phyloP scores from a whole-genome alignment of 1,140 invertebrate species.

The Oppia nitens region DNA sequence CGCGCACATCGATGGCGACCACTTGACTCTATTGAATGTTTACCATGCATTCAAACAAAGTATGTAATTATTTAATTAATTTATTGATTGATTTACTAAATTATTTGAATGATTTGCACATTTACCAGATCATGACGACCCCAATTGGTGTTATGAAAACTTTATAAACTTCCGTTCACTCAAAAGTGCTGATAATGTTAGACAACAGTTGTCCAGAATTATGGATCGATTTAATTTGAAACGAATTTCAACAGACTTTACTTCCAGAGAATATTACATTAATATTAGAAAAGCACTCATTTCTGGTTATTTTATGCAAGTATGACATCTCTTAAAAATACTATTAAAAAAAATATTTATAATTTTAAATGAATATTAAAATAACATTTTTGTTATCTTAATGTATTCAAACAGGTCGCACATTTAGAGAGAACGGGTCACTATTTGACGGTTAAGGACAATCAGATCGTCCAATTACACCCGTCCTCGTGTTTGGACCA shows the following conservation, averaged over 20 bases:
- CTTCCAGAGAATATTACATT: conserved; percentile 93
- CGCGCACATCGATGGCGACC: conserved; percentile 98
- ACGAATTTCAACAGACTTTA: conserved; percentile 92
- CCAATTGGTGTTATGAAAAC: conserved; percentile 98
- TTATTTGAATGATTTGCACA: no score
- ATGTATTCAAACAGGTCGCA: conserved; percentile 49
- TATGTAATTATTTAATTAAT: conserved; percentile 40
- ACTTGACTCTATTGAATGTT: conserved; percentile 82
- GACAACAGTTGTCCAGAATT: conserved; percentile 61
- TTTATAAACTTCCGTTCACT: conserved; percentile 96
- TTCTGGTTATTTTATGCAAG: conserved; percentile 99
- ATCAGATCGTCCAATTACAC: conserved; percentile 95
- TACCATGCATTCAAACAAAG: conserved; percentile 99
- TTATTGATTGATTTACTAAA: conserved; percentile 15
- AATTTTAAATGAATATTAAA: background rate
- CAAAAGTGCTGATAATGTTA: conserved; percentile 76
- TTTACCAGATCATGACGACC: conserved; percentile 52
- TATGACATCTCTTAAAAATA: conserved; percentile 33
- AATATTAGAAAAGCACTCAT: conserved; percentile 97
- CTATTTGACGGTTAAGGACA: conserved; percentile 97
- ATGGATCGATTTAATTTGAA: conserved; percentile 87
- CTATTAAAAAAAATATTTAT: background rate
- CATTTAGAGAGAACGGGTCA: conserved; percentile 88
- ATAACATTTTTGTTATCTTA: conserved; percentile 9
- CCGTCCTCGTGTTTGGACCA: conserved; percentile 96